Evolutionary conservation across 2,888 invertebrate genomes (phyloP), one percentile per base, ranked within the genome.

Genomic region (Exephanes ischioxanthus): DNA sequence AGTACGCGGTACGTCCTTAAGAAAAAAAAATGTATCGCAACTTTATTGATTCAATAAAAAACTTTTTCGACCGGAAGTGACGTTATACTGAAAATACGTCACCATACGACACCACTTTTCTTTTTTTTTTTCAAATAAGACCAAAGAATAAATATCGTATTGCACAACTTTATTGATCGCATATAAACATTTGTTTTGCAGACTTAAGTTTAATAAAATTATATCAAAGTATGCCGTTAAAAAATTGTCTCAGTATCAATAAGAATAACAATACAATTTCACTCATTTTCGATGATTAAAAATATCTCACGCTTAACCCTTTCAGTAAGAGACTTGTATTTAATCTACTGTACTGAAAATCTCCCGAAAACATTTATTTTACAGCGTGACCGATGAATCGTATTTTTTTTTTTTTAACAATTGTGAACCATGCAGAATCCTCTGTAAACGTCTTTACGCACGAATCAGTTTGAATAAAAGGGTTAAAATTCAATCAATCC

Each of bases 401-500:
- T 26, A 58, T 26, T 26, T 26, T 22, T 3, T 11, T 22, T 22
- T 22, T 4, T 26, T 58, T 22, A 58, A 26, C 2, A 58, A 26
- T 22, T 9, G 26, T 3, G 26, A 58, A 58, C 11, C 14, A 26
- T 58, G 22, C 22, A 26, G 30, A 61, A 30, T 14, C 16, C 30
- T 61, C 5, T 14, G 30, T 1, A 3, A 26, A 0, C 26, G 16
- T 30, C 30, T 30, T 14, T 61, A 14, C 1, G 1, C 14, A 26
- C 2, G 33, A 33, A 19, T 72, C 72, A 3, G n/a, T 37, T 19
- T 41, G 41, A 33, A 68, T 45, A n/a, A 58, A 26, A 3, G 37
- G 22, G 41, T 73, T 14, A 58, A 9, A 72, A 30, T 73, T 55
- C 53, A n/a, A 66, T 14, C 6, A 33, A 48, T 55, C 67, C 26